Percentiles rank a stretch among this genome's conserved stretches.
These are phyloP conservation scores for Oasisia sp. DNA, from an alignment of 2,888 invertebrate genomes.

Conservation along the genomic window DNA sequence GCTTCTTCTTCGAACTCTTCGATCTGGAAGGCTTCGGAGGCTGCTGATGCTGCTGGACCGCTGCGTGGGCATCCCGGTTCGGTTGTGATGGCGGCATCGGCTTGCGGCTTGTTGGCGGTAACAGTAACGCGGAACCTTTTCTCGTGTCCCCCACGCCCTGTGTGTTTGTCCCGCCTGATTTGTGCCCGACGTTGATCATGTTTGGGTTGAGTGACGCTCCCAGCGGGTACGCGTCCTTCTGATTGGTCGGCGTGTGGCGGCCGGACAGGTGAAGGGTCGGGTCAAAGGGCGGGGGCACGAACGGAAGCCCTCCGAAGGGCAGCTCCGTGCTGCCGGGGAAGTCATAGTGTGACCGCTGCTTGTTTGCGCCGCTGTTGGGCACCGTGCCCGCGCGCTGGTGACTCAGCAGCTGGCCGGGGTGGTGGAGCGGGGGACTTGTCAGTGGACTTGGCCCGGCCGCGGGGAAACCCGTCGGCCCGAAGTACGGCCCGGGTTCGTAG, in stretches of 20 bases:
- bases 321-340: neutral
- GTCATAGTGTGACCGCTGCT: slow-evolving; percentile 19
- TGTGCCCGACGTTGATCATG: neutral
- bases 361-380: slow-evolving; percentile 13
- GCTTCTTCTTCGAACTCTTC: slow-evolving; percentile 28
- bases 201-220: neutral
- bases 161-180: neutral
- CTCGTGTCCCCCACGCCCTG: neutral
- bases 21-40: slow-evolving; percentile 21
- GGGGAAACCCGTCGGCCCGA: neutral
- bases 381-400: neutral
- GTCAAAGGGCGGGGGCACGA: neutral
- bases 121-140: neutral
- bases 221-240: neutral
- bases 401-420: slow-evolving; percentile 20
- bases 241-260: neutral
- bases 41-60: slow-evolving; percentile 13
- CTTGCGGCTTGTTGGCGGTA: neutral
- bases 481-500: neutral
- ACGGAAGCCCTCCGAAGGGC: neutral
- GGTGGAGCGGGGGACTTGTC: slow-evolving; percentile 30
- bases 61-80: neutral
- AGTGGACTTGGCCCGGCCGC: slow-evolving; percentile 7
- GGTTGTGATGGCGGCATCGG: neutral
- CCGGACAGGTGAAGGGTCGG: neutral